These are phyloP conservation scores for Cisticola juncidis DNA, from an alignment of 2,113 vertebrate genomes.

Conservation along the genomic window DNA sequence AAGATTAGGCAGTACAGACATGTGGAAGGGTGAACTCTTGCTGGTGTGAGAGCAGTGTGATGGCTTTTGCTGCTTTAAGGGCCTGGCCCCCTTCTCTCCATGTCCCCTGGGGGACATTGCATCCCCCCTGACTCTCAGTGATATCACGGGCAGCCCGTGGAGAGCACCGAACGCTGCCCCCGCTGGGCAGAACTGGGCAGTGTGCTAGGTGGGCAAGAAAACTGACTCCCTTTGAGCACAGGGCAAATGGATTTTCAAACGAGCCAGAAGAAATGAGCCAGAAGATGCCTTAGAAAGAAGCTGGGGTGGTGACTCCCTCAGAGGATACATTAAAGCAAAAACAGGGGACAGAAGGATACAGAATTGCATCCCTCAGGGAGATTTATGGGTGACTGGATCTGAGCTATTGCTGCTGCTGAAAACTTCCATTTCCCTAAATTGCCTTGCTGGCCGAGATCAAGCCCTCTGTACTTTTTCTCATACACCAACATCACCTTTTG, in stretches of 20 bases:
- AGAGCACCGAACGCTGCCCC: not conserved
- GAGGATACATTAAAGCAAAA: not conserved
- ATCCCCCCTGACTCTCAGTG: not conserved
- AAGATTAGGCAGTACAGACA: not conserved
- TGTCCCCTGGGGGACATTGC: not conserved
- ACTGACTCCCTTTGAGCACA: not conserved
- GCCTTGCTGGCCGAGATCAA: not conserved
- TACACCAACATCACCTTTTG: not conserved
- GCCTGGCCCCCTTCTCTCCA: not conserved
- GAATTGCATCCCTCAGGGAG: not conserved
- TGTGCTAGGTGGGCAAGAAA: not conserved
- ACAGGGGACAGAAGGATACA: not conserved
- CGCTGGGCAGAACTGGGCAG: not conserved
- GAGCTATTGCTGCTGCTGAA: not conserved
- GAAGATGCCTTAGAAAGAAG: not conserved
- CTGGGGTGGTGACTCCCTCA: not conserved
- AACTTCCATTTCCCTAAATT: not conserved
- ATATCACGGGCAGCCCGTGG: not conserved
- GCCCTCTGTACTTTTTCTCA: not conserved
- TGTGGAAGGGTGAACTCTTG: not conserved
- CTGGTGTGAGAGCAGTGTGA: not conserved
- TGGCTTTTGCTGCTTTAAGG: not conserved
- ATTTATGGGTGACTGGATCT: slow-evolving; percentile 6
- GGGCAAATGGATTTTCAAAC: not conserved
- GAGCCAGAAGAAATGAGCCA: not conserved